Evolutionary conservation across 2,113 vertebrate species (phyloP), one percentile per base, ranked within the genome.

Genomic region (Trochalopteron elliotii): DNA sequence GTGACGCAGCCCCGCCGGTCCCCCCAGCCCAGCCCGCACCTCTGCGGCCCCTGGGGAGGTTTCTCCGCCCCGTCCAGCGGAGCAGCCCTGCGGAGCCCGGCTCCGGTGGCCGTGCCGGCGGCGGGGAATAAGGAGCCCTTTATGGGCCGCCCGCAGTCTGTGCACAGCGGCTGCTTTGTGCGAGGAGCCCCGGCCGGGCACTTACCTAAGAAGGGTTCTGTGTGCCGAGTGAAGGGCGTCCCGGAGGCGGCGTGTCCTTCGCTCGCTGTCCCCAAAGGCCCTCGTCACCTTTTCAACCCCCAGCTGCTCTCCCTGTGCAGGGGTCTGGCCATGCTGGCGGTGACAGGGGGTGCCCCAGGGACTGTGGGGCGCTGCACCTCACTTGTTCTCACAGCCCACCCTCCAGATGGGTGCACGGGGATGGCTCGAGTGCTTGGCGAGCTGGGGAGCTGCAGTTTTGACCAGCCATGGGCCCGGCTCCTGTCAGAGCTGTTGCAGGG

Each of bases 101-200:
- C 45, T 1, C 15, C 14, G 47, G 23, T 6, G 44, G 50, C 45
- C 6, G 30, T 4, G 50, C 42, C 0, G 1, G 23, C 4, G 0
- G 2, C 2, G 5, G 33, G 3, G 35, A 61, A 95, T 10, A 95
- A 97, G 69, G 74, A 82, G 39, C 44, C 14, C 93, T 96, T 95
- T 95, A 82, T 95, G 91, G 76, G n/a, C 64, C 0, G 10, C 52
- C 52, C 3, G 21, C 2, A 1, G 15, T 2, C 9, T 3, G 47
- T 1, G 4, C 90, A 96, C 93, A 96, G 94, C 33, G 3, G 81
- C 44, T 2, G 90, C 95, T 94, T 96, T 95, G 94, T 96, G 78
- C 0, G 1, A 21, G 37, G 22, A 56, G 45, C 49, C 3, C 42
- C 0, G 8, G 86, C 37, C 1, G 0, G 4, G 3, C 31, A 0